A percentile compares a stretch with the other conserved stretches of the same genome.
Evolutionary conservation across 2,797 vertebrate genomes (phyloP).

Genomic region (Rachycentron canadum): DNA sequence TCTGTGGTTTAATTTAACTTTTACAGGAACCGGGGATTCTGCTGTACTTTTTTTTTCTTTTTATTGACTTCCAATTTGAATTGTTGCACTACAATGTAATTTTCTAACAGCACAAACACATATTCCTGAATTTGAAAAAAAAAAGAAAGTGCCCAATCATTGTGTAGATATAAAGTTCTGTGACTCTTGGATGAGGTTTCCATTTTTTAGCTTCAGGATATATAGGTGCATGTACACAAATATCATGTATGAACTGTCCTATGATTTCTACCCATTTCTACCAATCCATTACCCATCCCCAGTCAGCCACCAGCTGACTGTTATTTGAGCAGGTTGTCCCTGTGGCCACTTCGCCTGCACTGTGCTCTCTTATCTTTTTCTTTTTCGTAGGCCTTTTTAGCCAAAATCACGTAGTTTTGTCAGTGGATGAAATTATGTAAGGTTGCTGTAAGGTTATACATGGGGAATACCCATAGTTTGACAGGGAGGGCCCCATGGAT

Average conservation of each 20-base stretch:
- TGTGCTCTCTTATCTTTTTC: no score
- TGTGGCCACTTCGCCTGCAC: no score
- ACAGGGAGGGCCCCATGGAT: no score
- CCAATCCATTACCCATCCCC: no score
- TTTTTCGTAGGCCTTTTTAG: no score
- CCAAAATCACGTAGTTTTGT: no score
- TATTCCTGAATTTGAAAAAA: neutral
- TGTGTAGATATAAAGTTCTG: neutral
- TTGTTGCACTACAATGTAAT: neutral
- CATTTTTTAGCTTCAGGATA: slow-evolving; percentile 23
- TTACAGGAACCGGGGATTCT: neutral
- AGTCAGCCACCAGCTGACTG: no score
- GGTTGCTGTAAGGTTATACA: no score
- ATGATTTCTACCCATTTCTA: slow-evolving; percentile 6
- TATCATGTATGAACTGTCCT: slow-evolving; percentile 14
- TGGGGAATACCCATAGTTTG: no score
- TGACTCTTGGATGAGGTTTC: slow-evolving; percentile 10
- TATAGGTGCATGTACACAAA: neutral
- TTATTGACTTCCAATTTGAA: neutral
- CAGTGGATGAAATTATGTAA: no score
- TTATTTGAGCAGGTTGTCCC: no score
- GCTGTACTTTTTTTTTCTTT: no score
- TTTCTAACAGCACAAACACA: neutral
- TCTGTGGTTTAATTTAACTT: slow-evolving; percentile 23
- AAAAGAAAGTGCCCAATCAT: neutral